These are phyloP conservation scores for Lytechinus variegatus DNA, from an alignment of 35 echinoderm and acorn worm species.

Conservation along the genomic window DNA sequence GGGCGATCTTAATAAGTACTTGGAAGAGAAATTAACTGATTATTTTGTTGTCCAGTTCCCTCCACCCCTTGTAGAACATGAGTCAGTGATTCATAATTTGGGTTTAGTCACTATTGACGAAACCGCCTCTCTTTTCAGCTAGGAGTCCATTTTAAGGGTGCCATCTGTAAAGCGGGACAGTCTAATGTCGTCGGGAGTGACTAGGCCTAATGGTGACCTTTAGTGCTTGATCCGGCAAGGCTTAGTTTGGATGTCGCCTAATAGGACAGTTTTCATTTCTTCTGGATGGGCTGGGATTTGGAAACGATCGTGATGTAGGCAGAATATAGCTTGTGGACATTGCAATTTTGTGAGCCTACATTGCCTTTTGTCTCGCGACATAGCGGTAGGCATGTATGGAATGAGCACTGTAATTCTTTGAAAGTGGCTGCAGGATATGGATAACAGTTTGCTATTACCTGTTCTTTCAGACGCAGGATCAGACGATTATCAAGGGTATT, in stretches of 20 bases:
- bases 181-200: background rate
- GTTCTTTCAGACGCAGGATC: background rate
- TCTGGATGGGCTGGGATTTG: background rate
- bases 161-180: constrained; percentile 8
- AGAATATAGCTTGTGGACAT: background rate
- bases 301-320: background rate
- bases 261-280: background rate
- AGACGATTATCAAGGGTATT: background rate
- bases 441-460: background rate
- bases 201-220: background rate
- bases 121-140: background rate
- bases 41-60: background rate
- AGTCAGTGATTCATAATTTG: background rate
- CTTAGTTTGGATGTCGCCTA: background rate
- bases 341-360: background rate
- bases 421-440: background rate
- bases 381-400: background rate
- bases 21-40: background rate
- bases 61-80: constrained; percentile 8
- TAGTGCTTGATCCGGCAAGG: background rate
- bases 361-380: background rate
- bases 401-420: background rate
- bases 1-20: background rate
- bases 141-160: background rate
- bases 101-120: background rate